Evolutionary conservation across 1,140 invertebrate species (phyloP).

Genomic region (Eriosoma lanigerum): DNA sequence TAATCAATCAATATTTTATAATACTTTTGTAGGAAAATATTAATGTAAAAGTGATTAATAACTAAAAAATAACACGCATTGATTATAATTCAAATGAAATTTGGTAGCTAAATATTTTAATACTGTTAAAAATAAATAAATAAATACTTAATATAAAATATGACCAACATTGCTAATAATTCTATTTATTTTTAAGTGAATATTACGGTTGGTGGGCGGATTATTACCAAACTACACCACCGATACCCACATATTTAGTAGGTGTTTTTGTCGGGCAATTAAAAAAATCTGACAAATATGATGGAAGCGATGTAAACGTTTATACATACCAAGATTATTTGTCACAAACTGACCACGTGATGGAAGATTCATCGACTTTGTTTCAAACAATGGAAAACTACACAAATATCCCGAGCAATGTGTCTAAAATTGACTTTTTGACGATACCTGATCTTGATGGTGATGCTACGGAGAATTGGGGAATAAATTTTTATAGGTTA

Average conservation of each 20-base stretch:
- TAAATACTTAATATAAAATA: too few relatives aligned
- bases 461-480: constrained; percentile 86
- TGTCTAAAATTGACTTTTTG: constrained; percentile 65
- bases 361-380: constrained; percentile 58
- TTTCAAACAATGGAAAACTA: constrained; percentile 54
- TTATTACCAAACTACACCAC: constrained; percentile 50
- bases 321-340: constrained; percentile 72
- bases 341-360: constrained; percentile 56
- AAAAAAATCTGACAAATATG: constrained; percentile 56
- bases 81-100: too few relatives aligned
- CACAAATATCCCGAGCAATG: constrained; percentile 50
- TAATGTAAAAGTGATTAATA: too few relatives aligned
- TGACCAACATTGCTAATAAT: too few relatives aligned
- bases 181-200: neutral
- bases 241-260: constrained; percentile 78
- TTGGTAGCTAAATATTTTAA: too few relatives aligned
- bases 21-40: too few relatives aligned
- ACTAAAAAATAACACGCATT: too few relatives aligned
- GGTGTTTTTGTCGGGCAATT: constrained; percentile 69
- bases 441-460: constrained; percentile 75
- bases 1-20: too few relatives aligned
- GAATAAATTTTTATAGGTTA: constrained; percentile 64
- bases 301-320: constrained; percentile 63
- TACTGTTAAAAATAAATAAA: too few relatives aligned
- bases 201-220: neutral